Percentiles rank a stretch among this genome's conserved stretches.
These are phyloP conservation scores for Anagrus nilaparvatae DNA, from an alignment of 1,140 invertebrate species.

Conservation along the genomic window DNA sequence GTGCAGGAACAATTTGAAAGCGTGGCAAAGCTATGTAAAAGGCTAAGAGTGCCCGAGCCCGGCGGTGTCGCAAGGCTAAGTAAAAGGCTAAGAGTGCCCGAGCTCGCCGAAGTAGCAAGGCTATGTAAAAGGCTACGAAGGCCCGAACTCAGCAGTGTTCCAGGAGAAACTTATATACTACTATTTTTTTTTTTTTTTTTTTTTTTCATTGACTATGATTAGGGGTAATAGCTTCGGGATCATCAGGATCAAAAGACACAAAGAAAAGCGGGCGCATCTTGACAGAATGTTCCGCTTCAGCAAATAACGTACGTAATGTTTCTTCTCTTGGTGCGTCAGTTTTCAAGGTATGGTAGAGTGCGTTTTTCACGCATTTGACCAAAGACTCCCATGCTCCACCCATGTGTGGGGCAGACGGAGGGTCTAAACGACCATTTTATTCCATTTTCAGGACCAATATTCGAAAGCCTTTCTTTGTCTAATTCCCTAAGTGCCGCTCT, in stretches of 20 bases:
- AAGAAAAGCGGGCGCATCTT: not conserved
- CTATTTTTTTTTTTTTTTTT: too few species aligned
- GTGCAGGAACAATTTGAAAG: too few species aligned
- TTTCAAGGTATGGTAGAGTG: not conserved
- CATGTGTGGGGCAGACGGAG: not conserved
- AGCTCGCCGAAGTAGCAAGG: too few species aligned
- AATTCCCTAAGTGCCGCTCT: conserved; percentile 10
- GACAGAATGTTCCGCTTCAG: not conserved
- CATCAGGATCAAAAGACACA: not conserved
- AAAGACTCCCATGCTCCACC: not conserved
- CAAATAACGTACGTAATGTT: not conserved
- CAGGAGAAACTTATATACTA: too few species aligned
- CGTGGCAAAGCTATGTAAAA: too few species aligned
- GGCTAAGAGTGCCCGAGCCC: too few species aligned
- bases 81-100: too few species aligned
- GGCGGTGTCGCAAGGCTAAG: too few species aligned
- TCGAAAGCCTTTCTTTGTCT: conserved; percentile 5
- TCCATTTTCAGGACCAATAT: not conserved
- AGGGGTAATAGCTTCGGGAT: not conserved
- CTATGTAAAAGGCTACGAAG: too few species aligned
- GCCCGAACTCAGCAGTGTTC: too few species aligned
- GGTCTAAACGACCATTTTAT: not conserved
- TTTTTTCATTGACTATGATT: too few species aligned
- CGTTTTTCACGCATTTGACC: conserved; percentile 5
- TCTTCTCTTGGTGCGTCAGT: not conserved